Percentiles rank a stretch among this genome's conserved stretches.
Conservation (phyloP, 2,797 vertebrate species). For the Pangasius larnaudii region DNA sequence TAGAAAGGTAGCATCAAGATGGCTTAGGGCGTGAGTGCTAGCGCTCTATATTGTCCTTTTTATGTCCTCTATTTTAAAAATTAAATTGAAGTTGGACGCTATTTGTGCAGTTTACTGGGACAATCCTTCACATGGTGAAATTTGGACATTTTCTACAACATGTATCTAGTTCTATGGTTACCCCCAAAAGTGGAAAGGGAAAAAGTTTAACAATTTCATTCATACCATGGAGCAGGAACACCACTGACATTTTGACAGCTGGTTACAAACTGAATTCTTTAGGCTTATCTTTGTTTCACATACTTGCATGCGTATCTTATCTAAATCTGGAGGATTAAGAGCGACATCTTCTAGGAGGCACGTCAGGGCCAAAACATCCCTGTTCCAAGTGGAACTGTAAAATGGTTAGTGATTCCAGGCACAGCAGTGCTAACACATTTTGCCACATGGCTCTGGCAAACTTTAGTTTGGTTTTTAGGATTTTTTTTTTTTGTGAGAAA, state of each 20-base stretch:
- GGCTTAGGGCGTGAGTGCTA: neutral
- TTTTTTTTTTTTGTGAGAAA: neutral
- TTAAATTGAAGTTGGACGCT: neutral
- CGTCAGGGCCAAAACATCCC: neutral
- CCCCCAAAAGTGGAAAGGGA: neutral
- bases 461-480: neutral
- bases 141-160: neutral
- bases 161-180: neutral
- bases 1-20: neutral
- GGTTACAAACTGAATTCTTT: neutral
- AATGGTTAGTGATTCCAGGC: neutral
- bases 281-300: neutral
- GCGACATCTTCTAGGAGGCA: neutral
- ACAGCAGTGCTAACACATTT: neutral
- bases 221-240: neutral
- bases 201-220: neutral
- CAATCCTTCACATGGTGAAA: neutral
- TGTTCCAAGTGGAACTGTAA: neutral
- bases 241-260: neutral
- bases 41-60: neutral
- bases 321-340: neutral
- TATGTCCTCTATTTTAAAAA: neutral
- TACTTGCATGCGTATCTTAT: neutral
- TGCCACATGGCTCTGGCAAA: neutral
- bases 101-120: neutral